phyloP scores from a whole-genome alignment of 1,140 invertebrate species.

The Lepidotrigona ventralis region DNA sequence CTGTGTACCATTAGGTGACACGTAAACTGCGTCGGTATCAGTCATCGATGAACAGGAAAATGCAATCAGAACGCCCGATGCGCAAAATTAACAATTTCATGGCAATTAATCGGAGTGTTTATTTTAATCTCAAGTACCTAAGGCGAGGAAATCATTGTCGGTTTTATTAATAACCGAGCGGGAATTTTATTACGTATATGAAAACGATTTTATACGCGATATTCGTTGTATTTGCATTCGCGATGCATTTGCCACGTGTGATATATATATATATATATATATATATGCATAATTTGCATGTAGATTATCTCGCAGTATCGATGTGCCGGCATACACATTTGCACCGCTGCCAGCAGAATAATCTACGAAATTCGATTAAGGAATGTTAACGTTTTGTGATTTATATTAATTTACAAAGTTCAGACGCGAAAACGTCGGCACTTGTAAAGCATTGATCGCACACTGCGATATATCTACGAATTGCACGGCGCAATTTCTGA shows the following conservation, averaged over 20 bases:
- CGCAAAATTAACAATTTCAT: constrained; percentile 16
- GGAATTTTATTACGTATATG: background rate
- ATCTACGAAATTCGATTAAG: too few species aligned
- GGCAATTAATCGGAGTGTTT: background rate
- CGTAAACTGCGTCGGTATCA: constrained; percentile 16
- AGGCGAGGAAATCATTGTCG: background rate
- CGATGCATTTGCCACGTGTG: background rate
- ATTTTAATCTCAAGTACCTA: background rate
- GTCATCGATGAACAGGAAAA: constrained; percentile 13
- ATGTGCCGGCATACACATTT: background rate
- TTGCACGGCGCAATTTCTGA: too few species aligned
- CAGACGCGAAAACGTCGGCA: too few species aligned
- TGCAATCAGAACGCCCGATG: constrained; percentile 1
- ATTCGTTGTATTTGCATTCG: background rate
- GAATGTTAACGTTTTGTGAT: too few species aligned
- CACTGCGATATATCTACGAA: too few species aligned
- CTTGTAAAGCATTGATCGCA: too few species aligned
- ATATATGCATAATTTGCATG: background rate
- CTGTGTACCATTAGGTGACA: constrained; percentile 17
- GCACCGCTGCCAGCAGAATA: background rate
- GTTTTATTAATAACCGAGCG: background rate
- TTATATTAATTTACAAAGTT: too few species aligned
- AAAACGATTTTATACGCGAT: background rate
- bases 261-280: too few species aligned
- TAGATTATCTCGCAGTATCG: background rate